These are phyloP conservation scores for Centropus unirufus DNA, from an alignment of 2,113 vertebrate genomes.

Conservation along the genomic window DNA sequence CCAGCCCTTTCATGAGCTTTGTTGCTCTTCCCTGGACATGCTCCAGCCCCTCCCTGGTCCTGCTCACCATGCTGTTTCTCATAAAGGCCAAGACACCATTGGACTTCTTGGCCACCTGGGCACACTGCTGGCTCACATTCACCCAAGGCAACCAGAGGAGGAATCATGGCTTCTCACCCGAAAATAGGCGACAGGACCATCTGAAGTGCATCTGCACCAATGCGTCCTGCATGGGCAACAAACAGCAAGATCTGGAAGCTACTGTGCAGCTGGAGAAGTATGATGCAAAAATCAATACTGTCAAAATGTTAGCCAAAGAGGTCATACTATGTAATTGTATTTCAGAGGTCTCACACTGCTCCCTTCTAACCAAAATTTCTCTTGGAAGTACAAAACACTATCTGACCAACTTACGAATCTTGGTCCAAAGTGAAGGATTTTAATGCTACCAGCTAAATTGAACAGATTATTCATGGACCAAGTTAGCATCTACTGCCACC, in stretches of 20 bases:
- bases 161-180: not conserved
- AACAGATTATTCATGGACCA: not conserved
- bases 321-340: not conserved
- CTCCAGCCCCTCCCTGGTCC: not conserved
- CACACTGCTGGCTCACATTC: fast-evolving
- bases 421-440: not conserved
- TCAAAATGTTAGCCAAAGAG: not conserved
- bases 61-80: not conserved
- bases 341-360: not conserved
- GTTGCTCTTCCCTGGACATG: fast-evolving
- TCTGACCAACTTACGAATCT: not conserved
- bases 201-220: not conserved
- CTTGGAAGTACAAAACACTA: not conserved
- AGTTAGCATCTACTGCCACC: not conserved
- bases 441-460: not conserved
- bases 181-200: not conserved
- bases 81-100: not conserved
- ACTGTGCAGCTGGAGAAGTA: not conserved
- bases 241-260: not conserved
- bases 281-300: not conserved
- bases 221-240: fast-evolving
- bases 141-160: not conserved
- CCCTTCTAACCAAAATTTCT: not conserved
- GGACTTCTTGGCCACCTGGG: not conserved
- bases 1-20: not conserved